phyloP scores from a whole-genome alignment of 2,113 vertebrate species.

The Pampusana beccarii region DNA sequence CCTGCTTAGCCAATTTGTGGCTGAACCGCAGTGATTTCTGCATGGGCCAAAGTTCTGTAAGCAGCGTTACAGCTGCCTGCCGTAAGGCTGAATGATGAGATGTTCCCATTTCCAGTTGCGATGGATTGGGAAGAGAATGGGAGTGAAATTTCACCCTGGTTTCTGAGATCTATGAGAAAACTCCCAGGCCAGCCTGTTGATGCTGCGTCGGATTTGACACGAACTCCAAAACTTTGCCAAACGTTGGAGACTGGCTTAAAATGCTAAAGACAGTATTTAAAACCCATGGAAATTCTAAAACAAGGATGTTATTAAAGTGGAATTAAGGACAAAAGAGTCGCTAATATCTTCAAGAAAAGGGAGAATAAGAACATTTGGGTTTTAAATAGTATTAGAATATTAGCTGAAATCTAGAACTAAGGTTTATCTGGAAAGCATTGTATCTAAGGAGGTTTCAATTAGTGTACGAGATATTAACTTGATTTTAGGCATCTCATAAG shows the following conservation, averaged over 20 bases:
- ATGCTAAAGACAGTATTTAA: not conserved
- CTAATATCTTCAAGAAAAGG: slow-evolving; percentile 43
- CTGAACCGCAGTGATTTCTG: accelerated
- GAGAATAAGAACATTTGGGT: slow-evolving; percentile 26
- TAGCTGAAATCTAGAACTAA: slow-evolving; percentile 18
- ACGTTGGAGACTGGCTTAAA: not conserved
- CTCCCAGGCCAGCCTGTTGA: not conserved
- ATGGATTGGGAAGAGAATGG: not conserved
- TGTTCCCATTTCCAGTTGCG: accelerated
- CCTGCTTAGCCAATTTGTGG: not conserved
- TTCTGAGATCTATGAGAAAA: not conserved
- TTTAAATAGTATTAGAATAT: slow-evolving; percentile 49
- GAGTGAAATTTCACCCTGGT: not conserved
- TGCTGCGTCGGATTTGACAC: not conserved
- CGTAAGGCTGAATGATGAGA: accelerated
- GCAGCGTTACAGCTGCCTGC: accelerated
- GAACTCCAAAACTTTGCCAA: slow-evolving; percentile 30
- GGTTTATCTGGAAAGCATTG: slow-evolving; percentile 3
- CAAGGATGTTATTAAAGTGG: slow-evolving; percentile 38
- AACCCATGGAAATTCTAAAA: slow-evolving; percentile 56
- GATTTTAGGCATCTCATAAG: not conserved
- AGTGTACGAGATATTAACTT: not conserved
- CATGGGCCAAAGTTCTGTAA: accelerated
- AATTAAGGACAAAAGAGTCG: slow-evolving; percentile 47
- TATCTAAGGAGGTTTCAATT: not conserved